Base-by-base conservation (phyloP, 2,797 vertebrate species). In the Antennarius maculatus region DNA sequence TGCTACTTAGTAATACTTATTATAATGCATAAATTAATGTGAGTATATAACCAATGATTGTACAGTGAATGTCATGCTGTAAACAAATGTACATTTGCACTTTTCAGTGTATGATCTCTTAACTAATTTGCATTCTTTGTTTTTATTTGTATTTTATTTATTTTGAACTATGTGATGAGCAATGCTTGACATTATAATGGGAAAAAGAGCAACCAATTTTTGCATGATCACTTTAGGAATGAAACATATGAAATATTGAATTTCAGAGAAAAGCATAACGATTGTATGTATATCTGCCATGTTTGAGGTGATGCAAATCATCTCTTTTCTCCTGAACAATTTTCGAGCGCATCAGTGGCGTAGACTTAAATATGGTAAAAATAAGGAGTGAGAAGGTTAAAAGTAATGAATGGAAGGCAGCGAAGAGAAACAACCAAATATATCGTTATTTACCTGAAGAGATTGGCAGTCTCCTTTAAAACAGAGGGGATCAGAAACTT, bases 51-150 rank as follows among this genome's bases (percentile, higher is more conserved):
- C 84, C 87, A 77, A 91, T 74, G 85, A 91, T 88, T 93, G 91
- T 93, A 93, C 92, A 91, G 91, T 94, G 88, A 84, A 80, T 94
- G 92, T 91, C 86, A 92, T 92, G 92, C 90, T 93, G 91, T 92
- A 87, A 90, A 92, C 85, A 90, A 91, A 90, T 92, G 87, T 90
- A 93, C 81, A 90, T 90, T 92, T 91, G 89, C 92, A 92, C 90
- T 89, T 93, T 91, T 93, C 76, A 81, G 72, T 86, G 80, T 92
- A 79, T 80, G 86, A 88, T 77, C 34, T 82, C 79, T 74, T 82
- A 71, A 85, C 89, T 92, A 61, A 82, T 91, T 92, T 92, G 65
- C 23, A 23, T 23, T 23, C 23, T 23, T 23, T 23, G 2, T 89
- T 88, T 89, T 91, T 89, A 82, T 91, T 92, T 92, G 59, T 89